A percentile compares a stretch with the other conserved stretches of the same genome.
phyloP scores from a whole-genome alignment of 2,113 vertebrate species.

The Taurulus bubalis region DNA sequence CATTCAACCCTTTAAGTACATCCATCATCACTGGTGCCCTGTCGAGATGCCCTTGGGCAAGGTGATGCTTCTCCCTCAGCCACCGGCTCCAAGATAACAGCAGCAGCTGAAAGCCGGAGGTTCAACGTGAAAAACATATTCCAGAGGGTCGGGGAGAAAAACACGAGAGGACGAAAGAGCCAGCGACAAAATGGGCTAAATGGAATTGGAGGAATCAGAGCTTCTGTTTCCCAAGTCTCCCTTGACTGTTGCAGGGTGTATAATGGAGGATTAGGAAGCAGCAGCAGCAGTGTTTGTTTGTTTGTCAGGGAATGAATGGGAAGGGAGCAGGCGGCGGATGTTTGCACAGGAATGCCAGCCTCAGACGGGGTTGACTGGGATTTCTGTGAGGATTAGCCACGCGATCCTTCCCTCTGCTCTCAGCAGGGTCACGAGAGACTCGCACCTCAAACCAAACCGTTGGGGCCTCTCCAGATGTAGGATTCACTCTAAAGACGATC shows the following conservation, averaged over 20 bases:
- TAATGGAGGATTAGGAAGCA: slow-evolving; percentile 45
- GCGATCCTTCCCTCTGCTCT: slow-evolving; percentile 25
- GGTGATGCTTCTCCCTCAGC: neutral
- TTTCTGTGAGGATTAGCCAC: slow-evolving; percentile 50
- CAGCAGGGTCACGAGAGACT: neutral
- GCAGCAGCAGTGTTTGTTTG: slow-evolving; percentile 9
- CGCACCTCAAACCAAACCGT: neutral
- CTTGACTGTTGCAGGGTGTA: slow-evolving; percentile 9
- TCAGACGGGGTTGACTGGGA: slow-evolving; percentile 45
- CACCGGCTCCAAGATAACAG: neutral
- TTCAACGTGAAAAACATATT: slow-evolving; percentile 1
- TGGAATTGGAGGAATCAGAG: neutral
- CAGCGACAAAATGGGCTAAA: neutral
- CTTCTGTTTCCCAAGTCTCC: slow-evolving; percentile 1
- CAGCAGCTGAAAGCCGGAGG: neutral
- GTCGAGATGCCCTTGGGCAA: slow-evolving; percentile 34
- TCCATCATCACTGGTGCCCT: neutral
- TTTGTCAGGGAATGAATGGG: slow-evolving; percentile 13
- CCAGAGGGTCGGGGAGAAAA: neutral
- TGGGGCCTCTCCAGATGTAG: slow-evolving; percentile 11
- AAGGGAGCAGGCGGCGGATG: slow-evolving; percentile 21
- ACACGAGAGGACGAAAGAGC: neutral
- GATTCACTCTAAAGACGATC: slow-evolving; percentile 29
- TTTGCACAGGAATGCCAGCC: slow-evolving; percentile 45
- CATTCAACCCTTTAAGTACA: neutral